A percentile compares a stretch with the other conserved stretches of the same genome.
Evolutionary conservation across 2,888 invertebrate genomes (phyloP).

Genomic region (Exephanes ischioxanthus): DNA sequence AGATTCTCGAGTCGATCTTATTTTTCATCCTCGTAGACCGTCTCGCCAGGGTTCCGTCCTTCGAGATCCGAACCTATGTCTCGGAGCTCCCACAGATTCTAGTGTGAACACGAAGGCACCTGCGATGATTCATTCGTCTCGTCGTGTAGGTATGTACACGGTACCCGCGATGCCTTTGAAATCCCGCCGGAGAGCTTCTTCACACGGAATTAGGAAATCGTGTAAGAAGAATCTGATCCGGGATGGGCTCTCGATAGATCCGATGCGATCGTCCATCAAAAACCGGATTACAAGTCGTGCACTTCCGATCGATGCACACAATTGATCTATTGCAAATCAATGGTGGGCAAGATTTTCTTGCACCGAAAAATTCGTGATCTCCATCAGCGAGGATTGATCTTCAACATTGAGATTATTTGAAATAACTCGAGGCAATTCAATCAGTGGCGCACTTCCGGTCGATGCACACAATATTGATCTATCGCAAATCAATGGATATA

Average conservation of each 20-base stretch:
- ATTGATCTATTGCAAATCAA: too few species aligned
- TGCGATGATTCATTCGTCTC: constrained; percentile 68
- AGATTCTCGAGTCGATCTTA: constrained; percentile 20
- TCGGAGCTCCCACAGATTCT: constrained; percentile 56
- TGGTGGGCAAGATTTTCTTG: constrained; percentile 2
- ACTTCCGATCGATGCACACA: too few species aligned
- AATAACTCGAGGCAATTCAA: too few species aligned
- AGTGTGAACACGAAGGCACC: constrained; percentile 62
- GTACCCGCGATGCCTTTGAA: neutral
- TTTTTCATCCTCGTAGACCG: constrained; percentile 24
- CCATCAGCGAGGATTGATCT: constrained; percentile 22
- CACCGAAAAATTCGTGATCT: constrained; percentile 41
- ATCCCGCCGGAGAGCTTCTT: constrained; percentile 16
- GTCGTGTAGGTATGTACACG: constrained; percentile 22
- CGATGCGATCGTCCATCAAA: too few species aligned
- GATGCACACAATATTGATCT: too few species aligned
- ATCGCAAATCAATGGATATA: too few species aligned
- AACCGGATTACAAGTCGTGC: too few species aligned
- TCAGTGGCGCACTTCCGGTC: too few species aligned
- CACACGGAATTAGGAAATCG: neutral
- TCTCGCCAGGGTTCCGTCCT: constrained; percentile 64
- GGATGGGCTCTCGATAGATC: too few species aligned
- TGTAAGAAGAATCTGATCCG: too few species aligned
- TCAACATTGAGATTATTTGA: constrained; percentile 8
- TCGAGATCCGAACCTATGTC: constrained; percentile 49